Conservation (phyloP, 2,113 vertebrate genomes). For the Lynx canadensis region DNA sequence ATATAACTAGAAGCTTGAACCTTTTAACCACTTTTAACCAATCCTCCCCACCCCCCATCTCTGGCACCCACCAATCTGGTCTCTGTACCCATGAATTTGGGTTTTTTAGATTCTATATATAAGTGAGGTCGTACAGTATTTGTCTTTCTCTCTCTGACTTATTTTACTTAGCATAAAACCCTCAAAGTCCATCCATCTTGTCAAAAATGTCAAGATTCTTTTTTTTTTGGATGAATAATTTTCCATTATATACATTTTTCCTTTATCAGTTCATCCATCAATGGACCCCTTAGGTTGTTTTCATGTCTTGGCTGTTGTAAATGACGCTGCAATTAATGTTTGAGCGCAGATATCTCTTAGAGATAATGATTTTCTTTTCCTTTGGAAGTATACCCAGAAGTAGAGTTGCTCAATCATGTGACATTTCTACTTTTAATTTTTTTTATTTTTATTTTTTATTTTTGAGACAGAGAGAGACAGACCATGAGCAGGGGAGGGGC, state of each 20-base stretch:
- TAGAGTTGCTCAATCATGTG: not conserved
- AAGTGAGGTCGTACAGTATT: not conserved
- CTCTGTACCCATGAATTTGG: not conserved
- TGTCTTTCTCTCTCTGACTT: not conserved
- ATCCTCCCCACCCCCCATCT: not conserved
- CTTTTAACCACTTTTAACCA: not conserved
- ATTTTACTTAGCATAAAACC: not conserved
- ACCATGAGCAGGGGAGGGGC: too few relatives aligned
- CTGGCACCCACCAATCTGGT: not conserved
- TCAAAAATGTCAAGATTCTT: not conserved
- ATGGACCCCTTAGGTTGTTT: not conserved
- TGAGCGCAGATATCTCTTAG: not conserved
- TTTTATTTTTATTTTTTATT: not conserved
- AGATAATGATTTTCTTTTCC: not conserved
- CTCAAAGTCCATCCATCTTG: not conserved
- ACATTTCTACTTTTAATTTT: not conserved
- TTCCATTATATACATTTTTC: not conserved
- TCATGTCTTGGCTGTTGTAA: not conserved
- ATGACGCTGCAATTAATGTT: not conserved
- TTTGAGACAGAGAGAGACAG: too few relatives aligned
- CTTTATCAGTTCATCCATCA: not conserved
- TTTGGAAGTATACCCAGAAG: not conserved
- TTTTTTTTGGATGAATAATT: not conserved
- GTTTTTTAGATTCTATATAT: not conserved
- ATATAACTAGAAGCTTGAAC: not conserved